Evolutionary conservation across 2,113 vertebrate genomes (phyloP), one percentile per base, ranked within the genome.

Genomic region (Pogona vitticeps): DNA sequence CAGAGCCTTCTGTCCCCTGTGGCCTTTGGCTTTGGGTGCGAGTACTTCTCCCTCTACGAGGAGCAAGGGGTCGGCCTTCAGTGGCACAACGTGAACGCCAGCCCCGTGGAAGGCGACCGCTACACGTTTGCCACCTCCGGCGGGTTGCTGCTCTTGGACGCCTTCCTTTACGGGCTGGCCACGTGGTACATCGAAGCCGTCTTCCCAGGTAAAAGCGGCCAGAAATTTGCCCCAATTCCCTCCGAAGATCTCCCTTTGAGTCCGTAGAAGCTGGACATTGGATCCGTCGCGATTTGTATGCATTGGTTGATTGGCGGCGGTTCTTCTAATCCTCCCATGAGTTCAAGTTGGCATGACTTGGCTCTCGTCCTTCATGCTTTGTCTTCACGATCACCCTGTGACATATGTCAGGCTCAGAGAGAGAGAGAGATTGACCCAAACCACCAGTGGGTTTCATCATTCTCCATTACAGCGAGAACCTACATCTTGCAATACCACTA

Each of bases 1-100:
- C 93, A 99, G 98, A 98, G 98, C 90, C 95, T 99, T 65, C 92
- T 99, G n/a, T 98, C 98, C 0, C 98, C 98, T 0, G 98, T 98
- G 85, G 98, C 98, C n/a, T 99, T 99, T 0, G 98, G 98, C 10
- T 99, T 98, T 0, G 98, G 98, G 67, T 99, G 98, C 0, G 98
- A 98, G 93, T 98, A 97, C 91, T 97, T 99, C 91, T 97, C 97
- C 31, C 97, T 98, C 88, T 98, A 97, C 0, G 98, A 99, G 91
- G 98, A 98, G 87, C 98, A 98, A 90, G 98, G 98, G 0, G 91
- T 97, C 61, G 98, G 98, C 10, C 97, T 97, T 28, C 98, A 98
- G 95, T 99, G 98, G 98, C 92, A 94, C 93, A 98, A 98, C 92
- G 9, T 98, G 82, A 92, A 76, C 15, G 67, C 93, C 76, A 98